Evolutionary conservation across 2,113 vertebrate genomes (phyloP).

Genomic region (Terrapene triunguis): DNA sequence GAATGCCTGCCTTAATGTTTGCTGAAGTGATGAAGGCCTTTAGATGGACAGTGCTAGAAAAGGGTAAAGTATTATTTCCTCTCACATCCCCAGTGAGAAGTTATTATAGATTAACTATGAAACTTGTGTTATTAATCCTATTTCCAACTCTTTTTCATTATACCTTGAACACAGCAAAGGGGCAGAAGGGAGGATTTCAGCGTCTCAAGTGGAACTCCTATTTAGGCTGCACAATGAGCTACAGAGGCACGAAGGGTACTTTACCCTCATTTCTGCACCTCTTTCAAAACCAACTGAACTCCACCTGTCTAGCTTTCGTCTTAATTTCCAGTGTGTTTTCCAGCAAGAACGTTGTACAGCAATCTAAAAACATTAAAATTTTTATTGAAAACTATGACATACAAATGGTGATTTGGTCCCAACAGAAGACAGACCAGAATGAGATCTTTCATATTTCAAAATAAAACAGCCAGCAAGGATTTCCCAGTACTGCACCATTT

Average conservation of each 20-base stretch:
- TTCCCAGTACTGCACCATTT: slow-evolving; percentile 41
- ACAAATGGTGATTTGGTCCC: slow-evolving; percentile 77
- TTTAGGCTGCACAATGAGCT: not conserved
- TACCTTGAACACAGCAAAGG: not conserved
- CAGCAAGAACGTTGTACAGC: slow-evolving; percentile 49
- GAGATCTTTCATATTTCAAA: slow-evolving; percentile 59
- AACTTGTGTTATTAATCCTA: not conserved
- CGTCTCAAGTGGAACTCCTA: not conserved
- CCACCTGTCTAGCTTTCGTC: not conserved
- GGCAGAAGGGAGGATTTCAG: not conserved
- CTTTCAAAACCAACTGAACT: not conserved
- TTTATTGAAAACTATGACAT: slow-evolving; percentile 83
- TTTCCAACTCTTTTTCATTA: rapidly evolving
- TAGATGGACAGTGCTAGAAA: not conserved
- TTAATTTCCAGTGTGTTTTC: not conserved
- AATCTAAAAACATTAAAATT: slow-evolving; percentile 66
- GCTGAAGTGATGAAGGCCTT: not conserved
- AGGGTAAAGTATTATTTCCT: not conserved
- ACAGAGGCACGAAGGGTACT: not conserved
- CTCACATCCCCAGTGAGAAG: not conserved
- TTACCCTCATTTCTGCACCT: not conserved
- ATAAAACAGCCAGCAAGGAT: slow-evolving; percentile 59
- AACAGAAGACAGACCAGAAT: slow-evolving; percentile 75
- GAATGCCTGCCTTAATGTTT: not conserved
- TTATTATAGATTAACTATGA: not conserved